These are phyloP conservation scores for Prenolepis imparis DNA, from an alignment of 2,888 invertebrate genomes.

Conservation along the genomic window DNA sequence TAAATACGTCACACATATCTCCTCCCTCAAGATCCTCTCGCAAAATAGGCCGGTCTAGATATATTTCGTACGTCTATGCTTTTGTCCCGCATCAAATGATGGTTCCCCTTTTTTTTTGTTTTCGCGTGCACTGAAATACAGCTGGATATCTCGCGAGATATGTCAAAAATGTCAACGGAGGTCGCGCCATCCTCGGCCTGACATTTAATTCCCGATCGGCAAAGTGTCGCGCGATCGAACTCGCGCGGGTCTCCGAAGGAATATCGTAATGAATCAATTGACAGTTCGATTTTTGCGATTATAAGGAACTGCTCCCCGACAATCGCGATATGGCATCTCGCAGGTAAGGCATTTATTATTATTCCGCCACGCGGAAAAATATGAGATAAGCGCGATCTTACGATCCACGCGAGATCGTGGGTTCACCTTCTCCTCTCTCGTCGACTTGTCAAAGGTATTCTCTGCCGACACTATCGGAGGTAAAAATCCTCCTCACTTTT, in stretches of 20 bases:
- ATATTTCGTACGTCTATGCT: no score
- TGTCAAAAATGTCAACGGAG: conserved; percentile 69
- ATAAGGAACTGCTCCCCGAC: conserved; percentile 77
- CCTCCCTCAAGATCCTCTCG: no score
- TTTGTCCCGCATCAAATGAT: background rate
- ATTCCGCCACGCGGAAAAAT: conserved; percentile 9
- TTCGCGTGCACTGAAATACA: conserved; percentile 47
- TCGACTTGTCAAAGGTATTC: no score
- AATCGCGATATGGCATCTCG: conserved; percentile 85
- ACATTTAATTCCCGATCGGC: conserved; percentile 42
- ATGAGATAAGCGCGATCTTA: background rate
- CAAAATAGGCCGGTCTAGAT: background rate
- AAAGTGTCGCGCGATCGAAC: conserved; percentile 48
- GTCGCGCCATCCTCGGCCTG: conserved; percentile 59
- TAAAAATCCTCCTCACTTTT: no score
- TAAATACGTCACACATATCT: no score
- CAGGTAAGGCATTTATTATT: conserved; percentile 82
- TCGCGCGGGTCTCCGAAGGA: conserved; percentile 38
- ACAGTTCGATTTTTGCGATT: conserved; percentile 67
- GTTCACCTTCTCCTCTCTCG: no score
- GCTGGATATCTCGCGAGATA: conserved; percentile 52
- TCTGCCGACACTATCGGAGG: no score
- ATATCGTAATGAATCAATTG: conserved; percentile 70
- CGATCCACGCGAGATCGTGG: no score
- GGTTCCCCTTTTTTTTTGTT: conserved; percentile 62